These are phyloP conservation scores for Drosophila tanythrix DNA, from an alignment of 2,888 invertebrate genomes.

Conservation along the genomic window DNA sequence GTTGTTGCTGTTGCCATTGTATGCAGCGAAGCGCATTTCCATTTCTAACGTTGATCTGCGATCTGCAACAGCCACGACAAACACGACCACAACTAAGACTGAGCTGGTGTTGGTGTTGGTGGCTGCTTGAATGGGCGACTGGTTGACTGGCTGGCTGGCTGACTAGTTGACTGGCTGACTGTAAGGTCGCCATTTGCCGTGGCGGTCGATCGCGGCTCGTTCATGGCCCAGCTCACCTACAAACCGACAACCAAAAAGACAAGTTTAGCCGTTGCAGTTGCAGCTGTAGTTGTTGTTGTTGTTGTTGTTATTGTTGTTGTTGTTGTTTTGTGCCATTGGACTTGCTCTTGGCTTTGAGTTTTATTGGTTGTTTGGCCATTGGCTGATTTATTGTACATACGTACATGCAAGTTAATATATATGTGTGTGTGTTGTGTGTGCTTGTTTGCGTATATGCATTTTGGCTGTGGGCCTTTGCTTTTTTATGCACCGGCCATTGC, in stretches of 20 bases:
- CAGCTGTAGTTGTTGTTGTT: slow-evolving; percentile 29
- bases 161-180: slow-evolving; percentile 35
- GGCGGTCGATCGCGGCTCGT: slow-evolving; percentile 64
- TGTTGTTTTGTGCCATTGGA: slow-evolving; percentile 71
- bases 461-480: slow-evolving; percentile 25
- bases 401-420: slow-evolving; percentile 12
- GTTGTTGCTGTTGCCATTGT: slow-evolving; percentile 62
- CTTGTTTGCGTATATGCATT: slow-evolving; percentile 16
- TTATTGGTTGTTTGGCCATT: slow-evolving; percentile 78
- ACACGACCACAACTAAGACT: slow-evolving; percentile 42
- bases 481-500: slow-evolving; percentile 50
- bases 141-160: slow-evolving; percentile 31
- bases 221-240: slow-evolving; percentile 83
- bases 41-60: slow-evolving; percentile 80
- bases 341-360: slow-evolving; percentile 77
- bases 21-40: slow-evolving; percentile 82
- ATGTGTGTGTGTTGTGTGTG: not conserved
- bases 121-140: slow-evolving; percentile 52
- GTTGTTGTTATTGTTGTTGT: slow-evolving; percentile 18
- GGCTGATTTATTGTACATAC: slow-evolving; percentile 72
- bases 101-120: slow-evolving; percentile 27
- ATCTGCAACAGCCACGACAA: slow-evolving; percentile 69
- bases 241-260: slow-evolving; percentile 73
- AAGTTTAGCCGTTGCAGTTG: slow-evolving; percentile 51
- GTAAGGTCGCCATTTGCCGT: slow-evolving; percentile 71